Base-by-base conservation (phyloP, 2,797 vertebrate species). In the Clarias pachynema region DNA sequence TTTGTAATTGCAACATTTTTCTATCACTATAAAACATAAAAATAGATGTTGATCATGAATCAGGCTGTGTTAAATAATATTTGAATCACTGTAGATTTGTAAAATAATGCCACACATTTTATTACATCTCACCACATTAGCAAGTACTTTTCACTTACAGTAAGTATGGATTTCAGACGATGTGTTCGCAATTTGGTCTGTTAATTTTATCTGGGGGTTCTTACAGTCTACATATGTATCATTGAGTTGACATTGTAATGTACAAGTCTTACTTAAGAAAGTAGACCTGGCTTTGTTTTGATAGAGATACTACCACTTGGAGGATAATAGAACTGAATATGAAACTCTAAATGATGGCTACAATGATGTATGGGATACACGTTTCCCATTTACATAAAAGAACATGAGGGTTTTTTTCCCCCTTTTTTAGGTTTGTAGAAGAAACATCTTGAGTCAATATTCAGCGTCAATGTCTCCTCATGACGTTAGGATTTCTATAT, bases 1-100 rank as follows among this genome's bases (percentile, higher is more conserved):
- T 74, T 74, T 83, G 78, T 84, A 86, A 84, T 85, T 63, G 59
- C 77, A 85, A 63, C 83, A 82, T 34, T 40, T 88, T 78, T 79
- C 2, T 60, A 68, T 79, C 59, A 78, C 40, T 86, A 63, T 65
- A 80, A 29, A 68, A 56, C 22, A 29, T 63, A 53, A 77, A 78
- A 77, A 78, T 75, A 81, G 79, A 77, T 82, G 24, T 77, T 69
- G 80, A 57, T 69, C 15, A 86, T 59, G 26, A 85, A 62, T 4
- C 37, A 29, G 73, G 62, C 12, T 26, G n/a, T 83, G 62, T 81
- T 75, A 15, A 75, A 81, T 37, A 37, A 53, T 70, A 60, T 79
- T 40, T 62, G 12, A 72, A 57, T 86, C 57, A 83, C 81, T 79
- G 57, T 79, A 63, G 26, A 72, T 37, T 69, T 78, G 15, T 77